Base-by-base conservation (phyloP, 1,140 invertebrate genomes). In the Trachymyrmex cornetzi region DNA sequence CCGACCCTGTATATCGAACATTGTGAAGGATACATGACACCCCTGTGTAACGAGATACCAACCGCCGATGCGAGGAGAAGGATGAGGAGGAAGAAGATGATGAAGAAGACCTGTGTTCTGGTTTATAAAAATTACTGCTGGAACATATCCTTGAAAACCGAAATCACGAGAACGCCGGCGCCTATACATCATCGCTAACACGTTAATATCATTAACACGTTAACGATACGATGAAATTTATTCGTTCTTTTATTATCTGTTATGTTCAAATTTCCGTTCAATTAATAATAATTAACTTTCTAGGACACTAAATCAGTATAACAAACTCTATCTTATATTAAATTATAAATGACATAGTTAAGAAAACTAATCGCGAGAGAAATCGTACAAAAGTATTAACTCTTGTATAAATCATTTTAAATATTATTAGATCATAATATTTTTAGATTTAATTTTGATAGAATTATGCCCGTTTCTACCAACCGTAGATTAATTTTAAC, bases 31-130 rank as follows among this genome's bases (percentile, higher is more conserved):
- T 90, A 93, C 92, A 91, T 90, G 94, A 94, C 92, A 94, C 93
- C 90, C 92, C 87, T 94, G 92, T 93, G 93, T 91, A 94, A 94
- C 86, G 85, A 72, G 91, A 93, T 80, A 75, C 89, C 69, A 74
- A 87, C 93, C 93, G 93, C 91, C 72, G 22, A 30, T 82, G 57
- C 57, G 14, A 81, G 34, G 80, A 91, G 69, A 87, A 69, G 84
- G 87, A 89, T 84, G 64, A 57, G 14, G 16, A 63, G 57, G 75
- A 88, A 61, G 71, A 88, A 87, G 85, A 67, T 86, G 88, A 91
- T 89, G 92, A 91, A 90, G 90, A 92, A 55, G 85, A 89, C 44
- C 79, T 87, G 81, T 90, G 89, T 89, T 89, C 79, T 53, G 82
- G 88, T 77, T 88, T 90, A 93, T 92, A 90, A 92, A 92, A 89